Base-by-base conservation (phyloP, 1,140 invertebrate species). In the Colletes gigas region DNA sequence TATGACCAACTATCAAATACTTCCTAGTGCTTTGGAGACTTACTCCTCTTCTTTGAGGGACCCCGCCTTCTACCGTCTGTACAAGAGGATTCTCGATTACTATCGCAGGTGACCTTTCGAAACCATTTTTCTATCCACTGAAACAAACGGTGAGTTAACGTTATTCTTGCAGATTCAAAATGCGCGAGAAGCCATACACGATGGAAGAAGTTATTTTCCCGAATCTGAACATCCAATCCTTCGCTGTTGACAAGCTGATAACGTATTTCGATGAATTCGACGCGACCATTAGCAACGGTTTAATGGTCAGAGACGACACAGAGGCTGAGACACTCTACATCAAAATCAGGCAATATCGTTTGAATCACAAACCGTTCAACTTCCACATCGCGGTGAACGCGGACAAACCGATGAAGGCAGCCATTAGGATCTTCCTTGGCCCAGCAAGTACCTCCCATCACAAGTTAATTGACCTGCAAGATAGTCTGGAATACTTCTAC, bases 211-310 rank as follows among this genome's bases (percentile, higher is more conserved):
- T 96, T 0, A 78, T 92, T 80, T 95, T 94, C 89, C 94, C 95
- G 7, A 94, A 94, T 54, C 93, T 97, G 19, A 94, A 94, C 83
- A 94, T 97, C 76, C 94, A 95, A 75, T 94, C 94, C 55, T 93
- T 97, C 6, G 87, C 91, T 3, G 93, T 96, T 4, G 95, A 95
- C 89, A 94, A 95, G 68, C 90, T 97, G 9, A 93, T 94, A 19
- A 97, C 96, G 39, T 97, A 95, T 90, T 96, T 97, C 91, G 96
- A 97, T 66, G 93, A 96, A 52, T 95, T 95, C 83, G 95, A 96
- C 85, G 85, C 96, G 19, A 95, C 96, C 80, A 94, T 96, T 50
- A 95, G 94, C 87, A 96, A 96, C 84, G 95, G 95, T 69, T 79
- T 97, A 19, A 92, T 92, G 41, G 89, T 93, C 0, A 88, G 92